Conservation (phyloP, 1,140 invertebrate genomes). For the Paraescarpia echinospica region DNA sequence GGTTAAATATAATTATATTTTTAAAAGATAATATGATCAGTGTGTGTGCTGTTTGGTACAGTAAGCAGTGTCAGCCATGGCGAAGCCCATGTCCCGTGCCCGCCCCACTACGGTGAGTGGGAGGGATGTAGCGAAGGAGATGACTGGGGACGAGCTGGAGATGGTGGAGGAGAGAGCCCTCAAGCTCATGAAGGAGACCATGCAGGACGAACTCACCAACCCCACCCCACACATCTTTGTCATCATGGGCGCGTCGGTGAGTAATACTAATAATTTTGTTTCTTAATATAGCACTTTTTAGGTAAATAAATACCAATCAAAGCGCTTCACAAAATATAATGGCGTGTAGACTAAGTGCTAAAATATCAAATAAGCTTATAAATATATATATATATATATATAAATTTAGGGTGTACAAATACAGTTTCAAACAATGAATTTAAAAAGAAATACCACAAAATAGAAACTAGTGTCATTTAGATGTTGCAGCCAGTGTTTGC, state of each 20-base stretch:
- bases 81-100: background rate
- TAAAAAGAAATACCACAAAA: too few species aligned
- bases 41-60: background rate
- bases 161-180: background rate
- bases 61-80: background rate
- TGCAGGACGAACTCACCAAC: background rate
- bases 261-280: background rate
- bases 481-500: too few species aligned
- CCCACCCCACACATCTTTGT: slow-evolving; percentile 8
- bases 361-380: too few species aligned
- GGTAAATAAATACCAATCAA: too few species aligned
- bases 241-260: slow-evolving; percentile 5
- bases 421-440: too few species aligned
- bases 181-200: background rate
- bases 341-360: too few species aligned
- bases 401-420: too few species aligned
- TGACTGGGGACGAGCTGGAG: background rate
- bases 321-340: too few species aligned
- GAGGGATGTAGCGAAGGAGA: background rate
- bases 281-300: too few species aligned
- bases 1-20: too few species aligned
- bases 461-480: too few species aligned
- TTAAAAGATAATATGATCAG: background rate
- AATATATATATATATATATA: too few species aligned
- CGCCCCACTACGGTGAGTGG: background rate